Base-by-base conservation (phyloP, 2,113 vertebrate species). In the Ursus arctos region DNA sequence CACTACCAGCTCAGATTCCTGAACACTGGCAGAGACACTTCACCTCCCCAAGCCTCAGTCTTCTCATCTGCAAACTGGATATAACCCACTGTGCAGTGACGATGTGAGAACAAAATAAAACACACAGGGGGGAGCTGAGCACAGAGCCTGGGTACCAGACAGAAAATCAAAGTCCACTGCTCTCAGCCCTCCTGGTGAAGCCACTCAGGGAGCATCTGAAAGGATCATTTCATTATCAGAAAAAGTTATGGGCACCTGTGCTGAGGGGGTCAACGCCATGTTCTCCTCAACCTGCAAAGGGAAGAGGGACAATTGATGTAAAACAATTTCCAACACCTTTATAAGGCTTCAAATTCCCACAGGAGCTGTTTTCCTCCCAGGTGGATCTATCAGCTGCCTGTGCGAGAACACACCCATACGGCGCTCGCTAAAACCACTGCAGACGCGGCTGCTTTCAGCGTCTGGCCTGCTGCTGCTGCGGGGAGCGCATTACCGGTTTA, bases 21-120 rank as follows among this genome's bases (percentile, higher is more conserved):
- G 0, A 47, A 22, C 24, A 0, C 1, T 26, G 15, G n/a, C n/a
- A 26, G 26, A 59, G 21, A 43, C 40, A 18, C 0, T 2, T 1
- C 15, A 15, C 22, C 26, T 91, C 36, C 1, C 26, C 1, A 40
- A n/a, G 14, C 61, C 55, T 91, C 49, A 51, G 65, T 93, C 21
- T 91, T 26, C 13, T 67, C 10, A 2, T 33, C 16, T 76, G 36
- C 51, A 15, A 57, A 36, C 3, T 65, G 21, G 22, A 2, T 1
- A 51, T 1, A 72, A 19, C 19, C 7, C 26, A 11, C 4, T 3
- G 7, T 10, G 4, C 14, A 12, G 3, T 11, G 7, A 4, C 2
- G 13, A 26, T 47, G 2, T 43, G 36, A 84, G 24, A 9, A 36
- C 11, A 43, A 24, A 40, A 53, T 28, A 21, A 72, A 40, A 49